These are phyloP conservation scores for Bembecia ichneumoniformis DNA, from an alignment of 2,888 invertebrate genomes.

Conservation along the genomic window DNA sequence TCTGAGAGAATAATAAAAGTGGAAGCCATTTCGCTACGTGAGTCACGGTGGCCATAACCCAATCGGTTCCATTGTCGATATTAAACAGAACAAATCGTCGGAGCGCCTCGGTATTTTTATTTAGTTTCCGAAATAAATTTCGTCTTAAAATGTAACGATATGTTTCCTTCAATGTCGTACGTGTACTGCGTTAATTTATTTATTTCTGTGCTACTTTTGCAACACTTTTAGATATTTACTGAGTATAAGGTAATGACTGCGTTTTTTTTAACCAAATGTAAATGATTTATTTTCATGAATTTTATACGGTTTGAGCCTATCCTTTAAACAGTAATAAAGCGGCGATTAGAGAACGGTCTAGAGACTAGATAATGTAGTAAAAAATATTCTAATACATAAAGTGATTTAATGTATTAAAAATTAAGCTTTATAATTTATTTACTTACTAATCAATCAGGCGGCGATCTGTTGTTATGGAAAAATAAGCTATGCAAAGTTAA, in stretches of 20 bases:
- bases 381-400: too few species aligned
- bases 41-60: conserved; percentile 24
- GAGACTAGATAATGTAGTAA: too few species aligned
- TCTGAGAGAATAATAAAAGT: neutral
- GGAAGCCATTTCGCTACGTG: neutral
- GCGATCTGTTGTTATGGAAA: too few species aligned
- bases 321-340: too few species aligned
- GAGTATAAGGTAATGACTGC: conserved; percentile 2
- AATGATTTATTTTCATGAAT: too few species aligned
- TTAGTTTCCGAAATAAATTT: conserved; percentile 29
- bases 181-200: conserved; percentile 2
- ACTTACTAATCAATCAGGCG: too few species aligned
- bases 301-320: too few species aligned
- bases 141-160: conserved; percentile 14
- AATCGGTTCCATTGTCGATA: conserved; percentile 32
- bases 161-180: neutral
- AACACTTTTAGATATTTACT: conserved; percentile 5
- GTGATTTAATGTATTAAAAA: too few species aligned
- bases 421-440: too few species aligned
- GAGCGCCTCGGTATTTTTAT: conserved; percentile 36
- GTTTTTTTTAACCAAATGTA: too few species aligned
- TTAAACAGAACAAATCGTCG: conserved; percentile 39
- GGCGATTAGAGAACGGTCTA: too few species aligned
- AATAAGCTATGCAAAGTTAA: too few species aligned
- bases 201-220: conserved; percentile 6